phyloP scores from a whole-genome alignment of 1,140 invertebrate species.

The Adoxophyes honmai region DNA sequence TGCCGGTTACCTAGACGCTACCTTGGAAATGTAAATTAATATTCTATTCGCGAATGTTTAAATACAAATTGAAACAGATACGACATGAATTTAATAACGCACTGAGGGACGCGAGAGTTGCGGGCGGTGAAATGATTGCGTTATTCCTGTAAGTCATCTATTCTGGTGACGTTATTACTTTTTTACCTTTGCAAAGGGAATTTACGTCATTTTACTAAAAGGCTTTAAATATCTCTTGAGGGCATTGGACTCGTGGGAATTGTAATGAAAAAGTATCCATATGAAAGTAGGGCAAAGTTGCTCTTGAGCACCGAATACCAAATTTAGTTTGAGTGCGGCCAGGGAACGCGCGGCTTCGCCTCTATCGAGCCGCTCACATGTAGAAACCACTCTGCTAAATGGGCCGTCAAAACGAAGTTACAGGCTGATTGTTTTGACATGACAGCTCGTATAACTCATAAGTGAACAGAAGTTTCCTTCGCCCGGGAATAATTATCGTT shows the following conservation, averaged over 20 bases:
- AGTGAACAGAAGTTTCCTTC: background rate
- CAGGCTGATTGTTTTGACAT: constrained; percentile 13
- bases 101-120: background rate
- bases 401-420: constrained; percentile 15
- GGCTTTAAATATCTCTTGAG: no score
- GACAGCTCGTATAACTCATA: constrained; percentile 15
- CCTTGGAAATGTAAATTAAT: constrained; percentile 7
- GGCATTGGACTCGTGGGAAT: no score
- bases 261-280: no score
- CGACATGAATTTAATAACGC: constrained; percentile 2
- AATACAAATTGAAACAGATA: constrained; percentile 13
- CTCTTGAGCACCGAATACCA: background rate
- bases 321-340: background rate
- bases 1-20: background rate
- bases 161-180: no score
- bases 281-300: no score
- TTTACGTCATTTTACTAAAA: no score
- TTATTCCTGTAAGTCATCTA: no score
- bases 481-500: constrained; percentile 7
- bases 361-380: constrained; percentile 7
- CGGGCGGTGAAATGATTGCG: no score
- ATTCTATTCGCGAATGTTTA: background rate
- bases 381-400: constrained; percentile 13
- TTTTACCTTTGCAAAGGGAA: no score
- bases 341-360: background rate